Conservation (phyloP, 2,113 vertebrate genomes). For the Phrynosoma blainvillii region DNA sequence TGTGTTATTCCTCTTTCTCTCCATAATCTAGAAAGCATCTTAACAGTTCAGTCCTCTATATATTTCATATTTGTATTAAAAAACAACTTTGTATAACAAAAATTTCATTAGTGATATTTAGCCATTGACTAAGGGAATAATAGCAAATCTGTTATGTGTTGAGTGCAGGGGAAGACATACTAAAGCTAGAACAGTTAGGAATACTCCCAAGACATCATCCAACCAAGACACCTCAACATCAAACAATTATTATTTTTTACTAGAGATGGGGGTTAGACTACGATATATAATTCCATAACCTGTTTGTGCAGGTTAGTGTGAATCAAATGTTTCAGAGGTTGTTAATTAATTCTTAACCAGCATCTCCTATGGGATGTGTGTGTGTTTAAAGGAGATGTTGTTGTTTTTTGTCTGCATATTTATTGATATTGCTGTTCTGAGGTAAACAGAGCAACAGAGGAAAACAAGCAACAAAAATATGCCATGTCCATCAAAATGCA, state of each 20-base stretch:
- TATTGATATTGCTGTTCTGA: neutral
- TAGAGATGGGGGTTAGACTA: neutral
- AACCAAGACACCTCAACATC: neutral
- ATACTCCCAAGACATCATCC: neutral
- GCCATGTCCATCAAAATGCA: neutral
- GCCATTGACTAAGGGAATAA: neutral
- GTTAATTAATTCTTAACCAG: neutral
- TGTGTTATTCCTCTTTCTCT: neutral
- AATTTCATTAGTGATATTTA: neutral
- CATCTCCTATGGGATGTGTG: neutral
- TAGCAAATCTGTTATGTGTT: neutral
- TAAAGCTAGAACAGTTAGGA: neutral
- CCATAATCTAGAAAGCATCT: neutral
- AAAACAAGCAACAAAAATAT: rapidly evolving
- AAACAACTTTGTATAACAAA: neutral
- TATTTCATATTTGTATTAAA: neutral
- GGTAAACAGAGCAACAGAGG: neutral
- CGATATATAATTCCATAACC: neutral
- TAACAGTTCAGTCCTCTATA: neutral
- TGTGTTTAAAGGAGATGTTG: neutral
- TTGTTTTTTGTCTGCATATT: neutral
- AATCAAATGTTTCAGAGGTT: neutral
- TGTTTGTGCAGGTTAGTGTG: neutral
- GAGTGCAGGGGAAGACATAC: too few species aligned
- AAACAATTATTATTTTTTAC: neutral